Percentiles rank a stretch among this genome's conserved stretches.
These are phyloP conservation scores for Alosa alosa DNA, from an alignment of 2,113 vertebrate genomes.

Conservation along the genomic window DNA sequence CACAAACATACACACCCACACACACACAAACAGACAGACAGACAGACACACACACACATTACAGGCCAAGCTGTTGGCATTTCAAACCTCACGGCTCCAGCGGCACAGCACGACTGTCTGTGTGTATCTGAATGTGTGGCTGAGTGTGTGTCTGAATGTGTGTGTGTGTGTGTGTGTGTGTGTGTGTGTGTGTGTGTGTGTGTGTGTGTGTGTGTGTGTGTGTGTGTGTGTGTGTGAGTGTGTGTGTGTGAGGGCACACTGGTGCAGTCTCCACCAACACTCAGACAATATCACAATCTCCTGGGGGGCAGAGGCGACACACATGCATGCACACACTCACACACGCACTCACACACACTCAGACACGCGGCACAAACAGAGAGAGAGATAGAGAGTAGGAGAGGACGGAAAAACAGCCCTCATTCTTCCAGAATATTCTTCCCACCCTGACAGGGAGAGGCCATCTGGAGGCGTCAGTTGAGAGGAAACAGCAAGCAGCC, in stretches of 20 bases:
- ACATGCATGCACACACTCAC: not conserved
- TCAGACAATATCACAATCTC: slow-evolving; percentile 72
- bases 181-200: slow-evolving; percentile 7
- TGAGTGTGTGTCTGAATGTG: not conserved
- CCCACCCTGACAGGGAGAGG: slow-evolving; percentile 37
- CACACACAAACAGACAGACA: not conserved
- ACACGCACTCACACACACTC: not conserved
- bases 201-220: not conserved
- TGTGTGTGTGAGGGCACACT: slow-evolving; percentile 40
- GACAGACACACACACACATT: not conserved
- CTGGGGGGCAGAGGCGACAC: slow-evolving; percentile 28
- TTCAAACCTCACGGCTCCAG: slow-evolving; percentile 39
- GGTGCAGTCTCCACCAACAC: slow-evolving; percentile 65
- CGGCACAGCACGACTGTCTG: slow-evolving; percentile 44
- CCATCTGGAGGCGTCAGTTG: slow-evolving; percentile 28
- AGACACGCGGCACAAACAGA: not conserved
- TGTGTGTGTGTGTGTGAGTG: slow-evolving; percentile 14
- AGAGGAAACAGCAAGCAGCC: slow-evolving; percentile 7
- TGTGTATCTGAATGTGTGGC: slow-evolving; percentile 37
- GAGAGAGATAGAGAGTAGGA: slow-evolving; percentile 29
- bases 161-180: too few species aligned
- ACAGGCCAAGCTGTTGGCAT: slow-evolving; percentile 59
- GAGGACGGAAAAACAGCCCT: slow-evolving; percentile 46
- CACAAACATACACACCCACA: not conserved
- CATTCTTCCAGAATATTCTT: slow-evolving; percentile 59